phyloP scores from a whole-genome alignment of 1,140 invertebrate species.

The Hyles euphorbiae region DNA sequence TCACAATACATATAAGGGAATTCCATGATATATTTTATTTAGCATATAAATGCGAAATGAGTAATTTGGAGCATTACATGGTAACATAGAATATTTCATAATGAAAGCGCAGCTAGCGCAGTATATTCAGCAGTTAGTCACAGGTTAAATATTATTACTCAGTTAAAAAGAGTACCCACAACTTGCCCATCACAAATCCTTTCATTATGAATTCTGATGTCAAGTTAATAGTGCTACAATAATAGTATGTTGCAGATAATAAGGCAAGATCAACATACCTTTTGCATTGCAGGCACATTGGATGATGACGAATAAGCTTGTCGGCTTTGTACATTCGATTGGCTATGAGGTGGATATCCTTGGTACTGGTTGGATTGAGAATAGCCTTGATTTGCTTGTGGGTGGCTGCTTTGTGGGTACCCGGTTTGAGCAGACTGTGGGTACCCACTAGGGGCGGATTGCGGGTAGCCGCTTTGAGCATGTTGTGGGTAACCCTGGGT shows the following conservation, averaged over 20 bases:
- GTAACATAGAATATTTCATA: too few species aligned
- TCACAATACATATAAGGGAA: too few species aligned
- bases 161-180: not conserved
- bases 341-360: conserved; percentile 26
- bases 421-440: conserved; percentile 26
- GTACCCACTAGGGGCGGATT: conserved; percentile 31
- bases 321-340: conserved; percentile 37
- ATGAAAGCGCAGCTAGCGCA: too few species aligned
- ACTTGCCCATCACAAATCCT: conserved; percentile 1
- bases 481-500: conserved; percentile 28
- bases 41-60: too few species aligned
- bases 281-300: conserved; percentile 31
- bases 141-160: too few species aligned
- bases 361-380: conserved; percentile 29
- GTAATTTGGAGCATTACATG: too few species aligned
- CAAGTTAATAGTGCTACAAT: too few species aligned
- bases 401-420: conserved; percentile 25
- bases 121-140: too few species aligned
- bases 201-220: not conserved
- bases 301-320: conserved; percentile 36
- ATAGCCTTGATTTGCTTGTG: conserved; percentile 28
- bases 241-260: not conserved
- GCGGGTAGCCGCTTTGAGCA: conserved; percentile 41
- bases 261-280: conserved; percentile 45
- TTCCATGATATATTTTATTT: too few species aligned